Evolutionary conservation across 2,888 invertebrate genomes (phyloP), one percentile per base, ranked within the genome.

Genomic region (Plusia festucae): DNA sequence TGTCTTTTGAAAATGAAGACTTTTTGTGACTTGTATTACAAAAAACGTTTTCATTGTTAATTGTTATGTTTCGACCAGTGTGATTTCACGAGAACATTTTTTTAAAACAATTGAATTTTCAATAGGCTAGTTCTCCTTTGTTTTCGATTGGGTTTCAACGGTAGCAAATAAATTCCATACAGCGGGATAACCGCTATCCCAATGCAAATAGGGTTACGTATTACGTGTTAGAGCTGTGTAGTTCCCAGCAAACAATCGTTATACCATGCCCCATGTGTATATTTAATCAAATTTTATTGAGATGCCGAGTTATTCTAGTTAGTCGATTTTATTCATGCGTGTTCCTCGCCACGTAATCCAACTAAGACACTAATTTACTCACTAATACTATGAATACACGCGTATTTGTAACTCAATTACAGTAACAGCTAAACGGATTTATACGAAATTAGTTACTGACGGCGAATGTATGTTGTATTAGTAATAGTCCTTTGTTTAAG

Each of bases 341-440:
- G 40, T n/a, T n/a, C n/a, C 40, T 40, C n/a, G 40, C n/a, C 40
- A n/a, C 40, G 40, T 40, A 40, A 40, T 40, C 40, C 16, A 18
- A 46, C 46, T 18, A 46, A 46, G 18, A 46, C 18, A 46, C 46
- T 20, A 49, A 49, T 49, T 40, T 40, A 7, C 46, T 20, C 20
- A 1, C 18, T 49, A 49, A 49, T 18, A 18, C 46, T 49, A 49
- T 20, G 46, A 49, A 20, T 18, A 49, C 46, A 7, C 8, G 20
- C 46, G 40, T 40, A 3, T 20, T 49, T 49, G 46, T 49, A 49
- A 49, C 46, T 49, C 46, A 49, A 49, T 49, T 49, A 49, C 46
- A 49, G 46, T 49, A 49, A 18, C 18, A 20, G 11, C 46, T 49
- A 49, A 49, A 49, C 18, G 46, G 46, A 49, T 49, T 49, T 20